Base-by-base conservation (phyloP, 2,888 invertebrate genomes). In the Trissolcus brochymenae region DNA sequence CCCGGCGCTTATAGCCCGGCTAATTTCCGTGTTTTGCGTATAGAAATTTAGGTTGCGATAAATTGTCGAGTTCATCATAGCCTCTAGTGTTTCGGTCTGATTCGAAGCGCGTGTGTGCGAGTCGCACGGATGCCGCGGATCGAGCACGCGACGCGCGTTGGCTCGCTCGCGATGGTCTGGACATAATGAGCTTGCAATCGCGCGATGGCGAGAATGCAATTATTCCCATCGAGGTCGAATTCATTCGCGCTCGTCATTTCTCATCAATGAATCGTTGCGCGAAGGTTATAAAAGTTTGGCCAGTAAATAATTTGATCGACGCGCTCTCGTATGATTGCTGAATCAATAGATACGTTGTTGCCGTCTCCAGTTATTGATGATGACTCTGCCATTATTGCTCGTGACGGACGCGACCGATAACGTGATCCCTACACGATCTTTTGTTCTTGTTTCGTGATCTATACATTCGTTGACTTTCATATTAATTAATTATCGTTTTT, bases 1-100 rank as follows among this genome's bases (percentile, higher is more conserved):
- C 73, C 73, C 66, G 73, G 56, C 64, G 76, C 76, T 79, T 79
- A 76, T 62, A 53, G 62, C 71, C 76, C 49, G 72, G 72, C 77
- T 83, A 82, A 83, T 82, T 82, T 79, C 75, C 79, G 76, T 79
- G 72, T 80, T 82, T 81, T 79, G 76, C 82, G 80, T 82, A 35
- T 35, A 79, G 83, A 85, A 83, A 87, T 86, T 84, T 82, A 85
- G 84, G 85, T 86, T 86, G 81, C 81, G 81, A 81, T 82, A 82
- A 84, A 84, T 84, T 81, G 82, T 80, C 79, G 82, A 80, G 81
- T 70, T 77, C 82, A 61, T 70, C 79, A 68, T 66, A 80, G 78
- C 81, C 79, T 75, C 78, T 68, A 66, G 77, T 82, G 85, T 84
- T 82, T 83, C 87, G 86, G 82, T 87, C 87, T 86, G 87, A 86